These are phyloP conservation scores for Thomomys bottae DNA, from an alignment of 2,113 vertebrate species.

Conservation along the genomic window DNA sequence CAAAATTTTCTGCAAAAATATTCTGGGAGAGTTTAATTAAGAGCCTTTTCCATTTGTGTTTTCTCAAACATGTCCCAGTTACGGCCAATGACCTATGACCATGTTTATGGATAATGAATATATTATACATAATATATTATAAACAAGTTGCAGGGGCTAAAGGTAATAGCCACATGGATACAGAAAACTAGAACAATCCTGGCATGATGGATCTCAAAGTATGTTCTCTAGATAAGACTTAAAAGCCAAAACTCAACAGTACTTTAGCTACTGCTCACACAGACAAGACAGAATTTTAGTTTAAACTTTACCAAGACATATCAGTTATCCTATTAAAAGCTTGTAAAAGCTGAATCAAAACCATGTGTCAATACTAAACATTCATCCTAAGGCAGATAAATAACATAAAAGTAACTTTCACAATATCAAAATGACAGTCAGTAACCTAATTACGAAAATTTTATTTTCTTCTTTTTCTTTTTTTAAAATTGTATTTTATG, in stretches of 20 bases:
- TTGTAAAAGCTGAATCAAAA: neutral
- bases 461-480: too few relatives aligned
- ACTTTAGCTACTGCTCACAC: neutral
- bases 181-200: neutral
- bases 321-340: neutral
- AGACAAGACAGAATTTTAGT: neutral
- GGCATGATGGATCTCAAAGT: neutral
- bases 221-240: too few relatives aligned
- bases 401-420: too few relatives aligned
- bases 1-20: neutral
- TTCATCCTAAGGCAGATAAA: too few relatives aligned
- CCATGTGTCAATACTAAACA: neutral
- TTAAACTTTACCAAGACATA: neutral
- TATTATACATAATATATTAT: neutral
- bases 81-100: neutral
- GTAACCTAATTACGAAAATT: too few relatives aligned
- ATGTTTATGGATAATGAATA: conserved; percentile 1
- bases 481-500: too few relatives aligned
- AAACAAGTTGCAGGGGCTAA: neutral
- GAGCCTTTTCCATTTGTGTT: neutral
- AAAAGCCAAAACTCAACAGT: neutral
- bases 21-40: neutral
- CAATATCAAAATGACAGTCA: too few relatives aligned
- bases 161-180: neutral
- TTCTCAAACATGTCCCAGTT: neutral